Conservation (phyloP, 2,888 invertebrate species). For the Sussaba pulchella region DNA sequence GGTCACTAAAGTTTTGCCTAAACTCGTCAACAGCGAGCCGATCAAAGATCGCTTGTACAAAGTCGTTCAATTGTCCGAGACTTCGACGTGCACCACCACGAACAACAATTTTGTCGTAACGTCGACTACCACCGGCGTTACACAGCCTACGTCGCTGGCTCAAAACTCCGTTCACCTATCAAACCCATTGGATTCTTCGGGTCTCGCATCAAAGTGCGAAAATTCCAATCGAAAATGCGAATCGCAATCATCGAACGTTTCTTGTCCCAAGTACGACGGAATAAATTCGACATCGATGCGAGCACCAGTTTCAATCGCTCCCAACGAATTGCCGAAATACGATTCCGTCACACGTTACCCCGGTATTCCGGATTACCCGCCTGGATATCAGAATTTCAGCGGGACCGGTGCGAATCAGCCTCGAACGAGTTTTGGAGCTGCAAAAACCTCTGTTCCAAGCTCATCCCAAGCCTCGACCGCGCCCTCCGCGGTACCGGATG, state of each 20-base stretch:
- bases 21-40: slow-evolving; percentile 78
- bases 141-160: slow-evolving; percentile 40
- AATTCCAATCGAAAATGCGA: slow-evolving; percentile 43
- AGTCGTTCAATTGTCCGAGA: slow-evolving; percentile 74
- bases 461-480: slow-evolving; percentile 19
- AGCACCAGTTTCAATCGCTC: slow-evolving; percentile 35
- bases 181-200: slow-evolving; percentile 23
- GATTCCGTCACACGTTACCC: slow-evolving; percentile 71
- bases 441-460: slow-evolving; percentile 5
- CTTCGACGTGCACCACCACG: slow-evolving; percentile 41
- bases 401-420: slow-evolving; percentile 36
- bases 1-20: slow-evolving; percentile 76
- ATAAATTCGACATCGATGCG: slow-evolving; percentile 26
- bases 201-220: slow-evolving; percentile 34
- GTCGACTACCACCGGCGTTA: slow-evolving; percentile 38
- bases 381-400: slow-evolving; percentile 72
- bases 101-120: slow-evolving; percentile 52
- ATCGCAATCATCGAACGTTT: slow-evolving; percentile 23
- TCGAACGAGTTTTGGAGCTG: slow-evolving; percentile 17
- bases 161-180: slow-evolving; percentile 12
- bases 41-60: slow-evolving; percentile 79
- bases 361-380: slow-evolving; percentile 73
- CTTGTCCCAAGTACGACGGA: slow-evolving; percentile 50
- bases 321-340: slow-evolving; percentile 66
- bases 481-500: background rate